Evolutionary conservation across 2,113 vertebrate species (phyloP).

Genomic region (Egretta garzetta): DNA sequence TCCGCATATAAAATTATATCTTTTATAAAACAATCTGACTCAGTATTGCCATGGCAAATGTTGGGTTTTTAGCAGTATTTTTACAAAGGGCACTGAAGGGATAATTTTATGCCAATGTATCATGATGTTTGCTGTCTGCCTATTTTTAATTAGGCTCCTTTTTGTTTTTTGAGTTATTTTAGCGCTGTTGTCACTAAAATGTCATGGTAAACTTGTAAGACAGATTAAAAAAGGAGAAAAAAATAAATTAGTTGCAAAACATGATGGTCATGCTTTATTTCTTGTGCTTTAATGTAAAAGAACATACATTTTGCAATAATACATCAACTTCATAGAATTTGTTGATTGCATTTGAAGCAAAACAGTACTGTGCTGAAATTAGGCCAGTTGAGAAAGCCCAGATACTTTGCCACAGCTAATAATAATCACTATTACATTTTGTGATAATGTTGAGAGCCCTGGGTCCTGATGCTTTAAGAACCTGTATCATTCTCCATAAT

Average conservation of each 20-base stretch:
- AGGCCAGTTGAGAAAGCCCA: constrained; percentile 32
- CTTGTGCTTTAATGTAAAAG: constrained; percentile 48
- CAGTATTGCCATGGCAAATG: constrained; percentile 51
- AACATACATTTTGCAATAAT: constrained; percentile 61
- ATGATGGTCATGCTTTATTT: constrained; percentile 71
- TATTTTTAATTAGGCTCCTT: constrained; percentile 66
- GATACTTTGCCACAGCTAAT: constrained; percentile 13
- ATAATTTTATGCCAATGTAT: constrained; percentile 62
- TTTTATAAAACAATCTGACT: constrained; percentile 51
- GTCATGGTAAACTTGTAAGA: constrained; percentile 70
- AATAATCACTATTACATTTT: not conserved
- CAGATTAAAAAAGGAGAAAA: constrained; percentile 58
- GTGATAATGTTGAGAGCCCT: not conserved
- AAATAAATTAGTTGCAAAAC: constrained; percentile 69
- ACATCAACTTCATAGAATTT: constrained; percentile 37
- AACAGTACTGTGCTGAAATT: not conserved
- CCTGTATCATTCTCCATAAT: not conserved
- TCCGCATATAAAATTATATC: constrained; percentile 6
- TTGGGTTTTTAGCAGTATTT: not conserved
- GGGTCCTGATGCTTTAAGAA: not conserved
- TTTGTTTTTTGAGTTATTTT: constrained; percentile 56
- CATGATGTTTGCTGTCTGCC: constrained; percentile 28
- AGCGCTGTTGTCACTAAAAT: constrained; percentile 66
- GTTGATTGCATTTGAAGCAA: constrained; percentile 46
- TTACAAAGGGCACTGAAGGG: constrained; percentile 47